Evolutionary conservation across 2,113 vertebrate species (phyloP).

Genomic region (Aspiorhynchus laticeps): DNA sequence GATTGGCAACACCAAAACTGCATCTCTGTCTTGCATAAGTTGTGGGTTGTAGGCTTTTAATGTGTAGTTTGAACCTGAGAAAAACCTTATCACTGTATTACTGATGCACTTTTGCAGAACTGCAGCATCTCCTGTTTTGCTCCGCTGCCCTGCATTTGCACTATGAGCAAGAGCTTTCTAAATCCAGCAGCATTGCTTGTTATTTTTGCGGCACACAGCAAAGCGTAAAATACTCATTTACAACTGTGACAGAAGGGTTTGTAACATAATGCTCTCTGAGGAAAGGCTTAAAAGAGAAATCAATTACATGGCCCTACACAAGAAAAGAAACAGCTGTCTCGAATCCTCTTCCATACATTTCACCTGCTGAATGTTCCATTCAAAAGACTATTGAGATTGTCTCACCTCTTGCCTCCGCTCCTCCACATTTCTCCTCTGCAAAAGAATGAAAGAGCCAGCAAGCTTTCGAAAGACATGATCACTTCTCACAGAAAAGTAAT

Average conservation of each 20-base stretch:
- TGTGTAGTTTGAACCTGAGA: neutral
- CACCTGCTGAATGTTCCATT: constrained; percentile 29
- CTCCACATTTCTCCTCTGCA: constrained; percentile 10
- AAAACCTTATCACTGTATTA: neutral
- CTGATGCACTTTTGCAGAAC: neutral
- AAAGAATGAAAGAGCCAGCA: neutral
- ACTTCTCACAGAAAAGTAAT: constrained; percentile 15
- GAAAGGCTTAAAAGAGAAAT: constrained; percentile 28
- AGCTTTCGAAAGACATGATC: constrained; percentile 21
- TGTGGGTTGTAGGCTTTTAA: neutral
- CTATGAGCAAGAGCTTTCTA: constrained; percentile 24
- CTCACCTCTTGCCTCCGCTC: constrained; percentile 31
- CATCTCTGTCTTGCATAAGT: neutral
- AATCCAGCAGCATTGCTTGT: constrained; percentile 20
- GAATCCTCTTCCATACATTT: constrained; percentile 16
- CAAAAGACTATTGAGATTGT: constrained; percentile 35
- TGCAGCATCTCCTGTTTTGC: neutral
- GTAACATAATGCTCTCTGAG: constrained; percentile 25
- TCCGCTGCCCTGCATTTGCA: neutral
- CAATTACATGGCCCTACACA: constrained; percentile 39
- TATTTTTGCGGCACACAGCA: constrained; percentile 27
- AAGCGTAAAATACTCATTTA: constrained; percentile 38
- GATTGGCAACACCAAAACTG: neutral
- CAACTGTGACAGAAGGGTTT: constrained; percentile 29
- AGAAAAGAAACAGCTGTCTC: constrained; percentile 24